Evolutionary conservation across 2,888 invertebrate species (phyloP), one percentile per base, ranked within the genome.

Genomic region (Microctonus hyperodae): DNA sequence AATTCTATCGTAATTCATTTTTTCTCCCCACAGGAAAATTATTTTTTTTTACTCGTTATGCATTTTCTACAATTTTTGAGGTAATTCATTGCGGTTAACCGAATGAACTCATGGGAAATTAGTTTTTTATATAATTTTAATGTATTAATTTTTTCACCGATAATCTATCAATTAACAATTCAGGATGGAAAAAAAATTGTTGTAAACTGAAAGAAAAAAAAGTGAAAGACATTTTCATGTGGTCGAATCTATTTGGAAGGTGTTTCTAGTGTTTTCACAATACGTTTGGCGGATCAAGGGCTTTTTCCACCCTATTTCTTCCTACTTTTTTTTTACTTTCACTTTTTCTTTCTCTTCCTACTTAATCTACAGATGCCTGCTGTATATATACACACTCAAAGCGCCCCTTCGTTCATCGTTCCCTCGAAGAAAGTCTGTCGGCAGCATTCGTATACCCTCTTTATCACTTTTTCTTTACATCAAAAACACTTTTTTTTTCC

Each of bases 331-430:
- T 55, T 59, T 67, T 37, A 20, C 25, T 35, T 55, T 16, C 61
- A 53, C 22, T 44, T 16, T 16, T 7, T 23, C 22, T 10, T 22
- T 11, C 48, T 50, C 20, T 51, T 20, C 22, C 50, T 10, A n/a
- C 16, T 28, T 10, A 10, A 35, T 20, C 58, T 65, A 70, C 72
- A 70, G 70, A 70, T 70, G 70, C 51, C 50, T 50, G n/a, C n/a
- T 13, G 16, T n/a, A 44, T 37, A 37, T n/a, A n/a, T 16, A 44
- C 20, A 44, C 20, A 44, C 23, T 22, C 51, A 23, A 51, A 51
- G 51, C 51, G n/a, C 10, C 51, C 23, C 25, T 51, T 25, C 51
- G 25, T 23, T 51, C 51, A 55, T 55, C 16, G 31, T 33, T 33
- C 33, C 55, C 55, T 55, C 44, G 20, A 33, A 50, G 55, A 63